Evolutionary conservation across 2,113 vertebrate genomes (phyloP), one percentile per base, ranked within the genome.

Genomic region (Erythrocebus patas): DNA sequence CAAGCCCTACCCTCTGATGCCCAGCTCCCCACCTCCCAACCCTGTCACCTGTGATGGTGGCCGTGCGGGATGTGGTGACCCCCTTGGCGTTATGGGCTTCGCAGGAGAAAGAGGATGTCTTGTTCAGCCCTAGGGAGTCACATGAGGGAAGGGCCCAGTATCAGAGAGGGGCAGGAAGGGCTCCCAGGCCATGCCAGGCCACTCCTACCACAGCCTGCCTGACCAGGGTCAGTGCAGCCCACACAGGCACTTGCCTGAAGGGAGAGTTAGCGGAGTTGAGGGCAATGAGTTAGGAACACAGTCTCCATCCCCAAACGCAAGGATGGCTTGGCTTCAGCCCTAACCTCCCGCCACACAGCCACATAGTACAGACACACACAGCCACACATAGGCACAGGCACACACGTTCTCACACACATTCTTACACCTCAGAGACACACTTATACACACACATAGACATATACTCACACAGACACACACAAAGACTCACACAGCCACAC

Each of bases 51-150:
- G 98, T 99, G 97, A 99, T 97, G 38, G 98, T 98, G 9, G 99
- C 99, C 0, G 99, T 99, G 32, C 98, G 99, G 2, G 99, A 99
- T 4, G 99, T 99, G 92, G 99, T 99, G 83, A 99, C 99, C 0
- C 99, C 99, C 93, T 99, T 99, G 59, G 95, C 96, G 35, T 99
- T 99, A 50, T 99, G 99, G 52, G 99, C 99, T 96, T 99, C 99
- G 18, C 99, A 99, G 23, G 99, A 99, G 97, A 99, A 99, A 14
- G 99, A 99, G 45, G 99, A 99, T 11, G 99, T 99, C 94, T 98
- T 98, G 98, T 99, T 99, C 94, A 99, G 98, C 93, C 99, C 99
- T 99, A 96, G 55, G 57, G 93, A 90, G 48, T 83, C 82, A 95
- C 1, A 55, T 0, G 55, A 87, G 40, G 50, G 79, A 45, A 3